Evolutionary conservation across 2,888 invertebrate genomes (phyloP).

Genomic region (Drosophila koepferae): DNA sequence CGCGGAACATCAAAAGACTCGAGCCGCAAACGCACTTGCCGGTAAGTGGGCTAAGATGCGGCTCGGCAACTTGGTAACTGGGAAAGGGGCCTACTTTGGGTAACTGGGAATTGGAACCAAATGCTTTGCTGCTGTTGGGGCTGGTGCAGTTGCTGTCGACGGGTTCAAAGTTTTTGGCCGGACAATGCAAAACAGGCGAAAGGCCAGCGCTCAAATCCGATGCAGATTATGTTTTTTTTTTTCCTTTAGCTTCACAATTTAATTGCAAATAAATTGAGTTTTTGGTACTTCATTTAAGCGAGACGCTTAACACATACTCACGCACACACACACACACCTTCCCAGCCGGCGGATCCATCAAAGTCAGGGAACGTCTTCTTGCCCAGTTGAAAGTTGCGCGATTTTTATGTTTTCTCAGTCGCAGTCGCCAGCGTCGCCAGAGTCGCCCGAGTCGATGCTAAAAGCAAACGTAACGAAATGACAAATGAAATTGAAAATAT

Average conservation of each 20-base stretch:
- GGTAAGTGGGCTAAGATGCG: constrained; percentile 43
- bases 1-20: constrained; percentile 64
- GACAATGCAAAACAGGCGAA: constrained; percentile 46
- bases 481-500: constrained; percentile 80
- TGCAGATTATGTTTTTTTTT: constrained; percentile 50
- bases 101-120: constrained; percentile 20
- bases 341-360: constrained; percentile 70
- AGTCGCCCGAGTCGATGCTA: constrained; percentile 17
- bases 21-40: constrained; percentile 72
- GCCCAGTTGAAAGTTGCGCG: constrained; percentile 42
- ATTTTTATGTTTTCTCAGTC: constrained; percentile 42
- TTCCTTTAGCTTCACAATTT: constrained; percentile 72
- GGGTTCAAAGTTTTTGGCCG: constrained; percentile 42
- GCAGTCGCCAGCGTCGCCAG: not conserved
- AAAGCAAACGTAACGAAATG: constrained; percentile 76
- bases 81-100: constrained; percentile 30
- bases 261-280: constrained; percentile 85
- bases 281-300: constrained; percentile 84
- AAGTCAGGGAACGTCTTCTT: constrained; percentile 56
- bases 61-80: constrained; percentile 23
- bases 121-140: constrained; percentile 14
- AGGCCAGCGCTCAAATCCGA: constrained; percentile 24
- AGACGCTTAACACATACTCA: constrained; percentile 66
- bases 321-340: constrained; percentile 17
- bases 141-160: constrained; percentile 25